Evolutionary conservation across 2,113 vertebrate species (phyloP).

Genomic region (Pavo muticus): DNA sequence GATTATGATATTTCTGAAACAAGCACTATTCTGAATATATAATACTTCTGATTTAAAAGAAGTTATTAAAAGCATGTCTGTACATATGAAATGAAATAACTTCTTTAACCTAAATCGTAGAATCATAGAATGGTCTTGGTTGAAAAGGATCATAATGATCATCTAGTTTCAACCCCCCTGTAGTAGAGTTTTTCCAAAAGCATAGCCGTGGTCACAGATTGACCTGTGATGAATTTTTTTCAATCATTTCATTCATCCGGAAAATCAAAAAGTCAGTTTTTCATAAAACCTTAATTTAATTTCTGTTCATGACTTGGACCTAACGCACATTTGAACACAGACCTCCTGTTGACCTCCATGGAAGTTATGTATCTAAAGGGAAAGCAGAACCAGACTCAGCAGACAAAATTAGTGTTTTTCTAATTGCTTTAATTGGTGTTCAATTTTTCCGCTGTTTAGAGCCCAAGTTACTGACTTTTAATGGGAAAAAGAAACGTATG

Average conservation of each 20-base stretch:
- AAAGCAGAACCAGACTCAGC: conserved; percentile 74
- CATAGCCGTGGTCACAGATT: neutral
- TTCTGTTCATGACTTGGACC: conserved; percentile 7
- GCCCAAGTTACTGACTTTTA: conserved; percentile 20
- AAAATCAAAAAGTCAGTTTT: neutral
- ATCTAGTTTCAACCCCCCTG: too few relatives aligned
- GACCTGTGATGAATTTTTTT: neutral
- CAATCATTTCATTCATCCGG: neutral
- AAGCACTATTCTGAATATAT: neutral
- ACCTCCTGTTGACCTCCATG: conserved; percentile 55
- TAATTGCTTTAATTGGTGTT: conserved; percentile 63
- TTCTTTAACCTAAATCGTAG: neutral
- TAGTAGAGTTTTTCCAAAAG: neutral
- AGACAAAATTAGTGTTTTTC: conserved; percentile 68
- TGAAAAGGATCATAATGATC: too few relatives aligned
- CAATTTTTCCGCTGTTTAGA: conserved; percentile 53
- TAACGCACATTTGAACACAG: conserved; percentile 8
- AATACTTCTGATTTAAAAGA: neutral
- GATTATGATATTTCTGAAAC: neutral
- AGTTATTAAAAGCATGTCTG: neutral
- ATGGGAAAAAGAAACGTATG: conserved; percentile 21
- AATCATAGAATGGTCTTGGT: too few relatives aligned
- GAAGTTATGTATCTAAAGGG: neutral
- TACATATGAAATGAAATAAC: neutral
- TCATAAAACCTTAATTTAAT: conserved; percentile 30